A percentile compares a stretch with the other conserved stretches of the same genome.
These are phyloP conservation scores for Mustelus asterias DNA, from an alignment of 2,113 vertebrate genomes.

Conservation along the genomic window DNA sequence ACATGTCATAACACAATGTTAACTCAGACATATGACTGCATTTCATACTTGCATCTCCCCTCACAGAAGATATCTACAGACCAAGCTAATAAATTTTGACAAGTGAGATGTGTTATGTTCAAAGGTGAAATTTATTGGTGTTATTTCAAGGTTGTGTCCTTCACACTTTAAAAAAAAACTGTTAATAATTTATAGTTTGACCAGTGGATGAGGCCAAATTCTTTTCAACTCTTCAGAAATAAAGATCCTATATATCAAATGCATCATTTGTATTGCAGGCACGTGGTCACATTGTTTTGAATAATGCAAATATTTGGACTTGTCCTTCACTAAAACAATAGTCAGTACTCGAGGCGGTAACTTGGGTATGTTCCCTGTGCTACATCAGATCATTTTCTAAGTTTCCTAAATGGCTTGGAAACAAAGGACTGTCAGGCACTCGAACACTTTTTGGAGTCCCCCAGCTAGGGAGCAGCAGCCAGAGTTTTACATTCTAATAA, in stretches of 20 bases:
- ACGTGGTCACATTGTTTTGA: not conserved
- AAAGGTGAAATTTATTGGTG: slow-evolving; percentile 25
- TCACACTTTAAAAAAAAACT: not conserved
- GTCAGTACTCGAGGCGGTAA: not conserved
- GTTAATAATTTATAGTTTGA: not conserved
- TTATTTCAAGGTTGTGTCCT: slow-evolving; percentile 34
- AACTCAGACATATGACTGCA: slow-evolving; percentile 45
- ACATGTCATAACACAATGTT: slow-evolving; percentile 41
- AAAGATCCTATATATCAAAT: not conserved
- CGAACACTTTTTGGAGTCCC: not conserved
- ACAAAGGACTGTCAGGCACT: not conserved
- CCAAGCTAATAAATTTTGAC: slow-evolving; percentile 38
- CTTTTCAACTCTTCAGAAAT: slow-evolving; percentile 22
- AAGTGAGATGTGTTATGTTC: slow-evolving; percentile 15
- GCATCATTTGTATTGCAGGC: not conserved
- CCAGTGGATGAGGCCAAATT: not conserved
- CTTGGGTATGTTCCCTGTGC: not conserved
- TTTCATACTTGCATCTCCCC: slow-evolving; percentile 38
- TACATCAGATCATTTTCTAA: not conserved
- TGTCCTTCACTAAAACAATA: slow-evolving; percentile 8
- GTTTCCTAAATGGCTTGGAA: not conserved
- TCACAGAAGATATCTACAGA: slow-evolving; percentile 33
- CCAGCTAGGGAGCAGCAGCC: not conserved
- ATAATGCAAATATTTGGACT: not conserved
- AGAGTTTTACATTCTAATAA: not conserved